These are phyloP conservation scores for Melanophora roralis DNA, from an alignment of 2,888 invertebrate species.

Conservation along the genomic window DNA sequence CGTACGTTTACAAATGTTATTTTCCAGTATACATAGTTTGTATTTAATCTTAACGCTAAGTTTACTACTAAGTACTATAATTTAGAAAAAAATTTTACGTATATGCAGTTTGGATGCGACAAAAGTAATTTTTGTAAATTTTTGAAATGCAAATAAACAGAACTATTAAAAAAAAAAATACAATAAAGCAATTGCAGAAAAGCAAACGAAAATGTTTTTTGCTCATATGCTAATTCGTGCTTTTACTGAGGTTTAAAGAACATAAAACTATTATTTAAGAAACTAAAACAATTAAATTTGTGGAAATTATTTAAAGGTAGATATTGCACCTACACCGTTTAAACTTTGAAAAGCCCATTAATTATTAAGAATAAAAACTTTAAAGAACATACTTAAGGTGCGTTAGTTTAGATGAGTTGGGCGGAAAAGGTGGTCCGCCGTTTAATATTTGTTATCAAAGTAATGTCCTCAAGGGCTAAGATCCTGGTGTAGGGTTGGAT, in stretches of 20 bases:
- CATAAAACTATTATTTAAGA: constrained; percentile 30
- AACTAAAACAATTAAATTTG: constrained; percentile 18
- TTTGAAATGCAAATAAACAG: background rate
- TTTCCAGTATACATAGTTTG: constrained; percentile 41
- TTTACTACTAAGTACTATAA: constrained; percentile 47
- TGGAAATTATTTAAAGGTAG: no score
- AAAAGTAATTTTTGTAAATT: background rate
- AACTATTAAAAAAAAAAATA: constrained; percentile 51
- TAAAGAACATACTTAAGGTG: constrained; percentile 39
- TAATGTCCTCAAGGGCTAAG: constrained; percentile 80
- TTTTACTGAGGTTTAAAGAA: constrained; percentile 17
- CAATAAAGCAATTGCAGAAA: constrained; percentile 27
- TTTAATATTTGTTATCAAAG: constrained; percentile 69
- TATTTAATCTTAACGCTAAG: constrained; percentile 43
- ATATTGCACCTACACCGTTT: constrained; percentile 58
- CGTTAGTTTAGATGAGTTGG: constrained; percentile 53
- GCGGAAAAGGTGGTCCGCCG: background rate
- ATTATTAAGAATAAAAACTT: constrained; percentile 16
- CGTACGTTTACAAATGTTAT: constrained; percentile 34
- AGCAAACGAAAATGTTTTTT: background rate
- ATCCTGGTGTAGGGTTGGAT: constrained; percentile 92
- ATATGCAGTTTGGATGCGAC: constrained; percentile 37
- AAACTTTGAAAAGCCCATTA: constrained; percentile 29
- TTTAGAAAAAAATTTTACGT: constrained; percentile 52
- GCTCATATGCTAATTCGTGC: no score